Conservation (phyloP, 2,888 invertebrate genomes). For the Melikaiella ostensackeni region DNA sequence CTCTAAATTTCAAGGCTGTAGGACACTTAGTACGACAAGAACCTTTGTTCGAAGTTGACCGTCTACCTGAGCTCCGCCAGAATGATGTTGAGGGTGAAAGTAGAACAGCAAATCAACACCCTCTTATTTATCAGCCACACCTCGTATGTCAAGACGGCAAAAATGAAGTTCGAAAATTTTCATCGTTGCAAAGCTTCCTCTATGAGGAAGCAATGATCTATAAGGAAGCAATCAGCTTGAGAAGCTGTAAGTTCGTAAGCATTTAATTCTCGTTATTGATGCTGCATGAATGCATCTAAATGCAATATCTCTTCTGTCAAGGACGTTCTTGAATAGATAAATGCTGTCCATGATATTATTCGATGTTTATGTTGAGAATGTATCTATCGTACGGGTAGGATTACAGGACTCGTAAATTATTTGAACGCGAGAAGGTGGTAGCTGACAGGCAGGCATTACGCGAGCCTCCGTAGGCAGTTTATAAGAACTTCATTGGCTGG, state of each 20-base stretch:
- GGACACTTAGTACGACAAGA: too few relatives aligned
- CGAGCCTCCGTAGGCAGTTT: slow-evolving; percentile 18
- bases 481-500: slow-evolving; percentile 30
- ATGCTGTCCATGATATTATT: not conserved
- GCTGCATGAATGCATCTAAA: not conserved
- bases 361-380: slow-evolving; percentile 20
- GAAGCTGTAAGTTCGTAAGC: not conserved
- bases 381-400: slow-evolving; percentile 25
- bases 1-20: too few relatives aligned
- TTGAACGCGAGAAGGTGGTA: slow-evolving; percentile 33
- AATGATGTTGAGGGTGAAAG: too few relatives aligned
- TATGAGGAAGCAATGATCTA: too few relatives aligned
- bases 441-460: slow-evolving; percentile 31
- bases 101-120: too few relatives aligned
- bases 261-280: not conserved
- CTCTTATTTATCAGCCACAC: too few relatives aligned
- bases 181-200: too few relatives aligned
- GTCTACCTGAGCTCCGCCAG: too few relatives aligned
- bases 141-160: too few relatives aligned
- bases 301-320: slow-evolving; percentile 24
- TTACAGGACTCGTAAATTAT: slow-evolving; percentile 36
- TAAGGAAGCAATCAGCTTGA: not conserved
- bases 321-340: slow-evolving; percentile 28
- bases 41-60: too few relatives aligned
- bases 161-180: too few relatives aligned